Conservation (phyloP, 2,113 vertebrate genomes). For the Clupea harengus region DNA sequence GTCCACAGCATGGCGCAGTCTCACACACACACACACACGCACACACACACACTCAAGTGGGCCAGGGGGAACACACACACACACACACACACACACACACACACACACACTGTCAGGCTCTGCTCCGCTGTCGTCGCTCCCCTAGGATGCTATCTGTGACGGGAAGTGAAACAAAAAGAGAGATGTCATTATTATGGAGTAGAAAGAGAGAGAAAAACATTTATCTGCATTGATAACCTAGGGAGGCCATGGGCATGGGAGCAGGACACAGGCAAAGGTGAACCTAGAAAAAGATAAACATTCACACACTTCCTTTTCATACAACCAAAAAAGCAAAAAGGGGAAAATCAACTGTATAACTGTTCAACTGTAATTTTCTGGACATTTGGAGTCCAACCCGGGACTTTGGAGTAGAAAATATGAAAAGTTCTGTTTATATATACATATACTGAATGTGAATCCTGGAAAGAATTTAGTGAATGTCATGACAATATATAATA, state of each 20-base stretch:
- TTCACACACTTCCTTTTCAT: too few species aligned
- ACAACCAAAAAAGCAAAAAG: too few species aligned
- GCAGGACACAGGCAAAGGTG: too few species aligned
- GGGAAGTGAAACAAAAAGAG: neutral
- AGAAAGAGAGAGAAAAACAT: neutral
- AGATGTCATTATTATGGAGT: neutral
- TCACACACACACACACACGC: constrained; percentile 24
- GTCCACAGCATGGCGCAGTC: constrained; percentile 72
- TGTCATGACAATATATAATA: too few species aligned
- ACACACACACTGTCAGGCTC: constrained; percentile 12
- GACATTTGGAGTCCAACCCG: too few species aligned
- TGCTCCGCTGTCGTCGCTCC: neutral
- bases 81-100: constrained; percentile 11
- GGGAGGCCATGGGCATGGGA: neutral
- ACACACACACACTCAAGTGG: neutral
- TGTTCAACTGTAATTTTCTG: too few species aligned
- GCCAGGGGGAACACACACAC: constrained; percentile 18
- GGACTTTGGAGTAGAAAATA: too few species aligned
- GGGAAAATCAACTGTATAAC: too few species aligned
- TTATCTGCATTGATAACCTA: neutral
- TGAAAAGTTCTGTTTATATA: too few species aligned
- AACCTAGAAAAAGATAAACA: too few species aligned
- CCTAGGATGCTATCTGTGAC: neutral
- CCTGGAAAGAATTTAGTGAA: too few species aligned
- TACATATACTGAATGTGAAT: too few species aligned